Evolutionary conservation across 2,888 invertebrate species (phyloP), one percentile per base, ranked within the genome.

Genomic region (Tinea trinotella): DNA sequence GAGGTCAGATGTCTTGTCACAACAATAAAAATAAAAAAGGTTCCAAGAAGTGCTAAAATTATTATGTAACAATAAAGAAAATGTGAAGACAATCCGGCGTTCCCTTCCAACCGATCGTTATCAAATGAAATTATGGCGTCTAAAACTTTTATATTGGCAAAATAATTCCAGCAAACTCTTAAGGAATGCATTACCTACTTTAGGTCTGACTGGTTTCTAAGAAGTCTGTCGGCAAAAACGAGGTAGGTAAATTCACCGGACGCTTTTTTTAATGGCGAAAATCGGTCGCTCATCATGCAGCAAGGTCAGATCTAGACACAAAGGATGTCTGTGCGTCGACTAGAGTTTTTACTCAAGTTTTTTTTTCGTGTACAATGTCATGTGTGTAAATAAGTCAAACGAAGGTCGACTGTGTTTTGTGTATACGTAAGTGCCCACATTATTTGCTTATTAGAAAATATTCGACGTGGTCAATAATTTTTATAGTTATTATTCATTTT

Each of bases 161-260:
- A 50, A 50, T 50, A 50, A 50, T 24, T 50, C 50, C 48, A 24
- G 35, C 22, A 49, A 56, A 15, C n/a, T 30, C 54, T 46, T 68
- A 64, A 58, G 74, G 76, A 75, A 76, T 77, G 75, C 67, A 74
- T 67, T 74, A 75, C 74, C 73, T 74, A 74, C 74, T 67, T 62
- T 72, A 75, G 70, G 69, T 67, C 65, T 64, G 65, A 60, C 58
- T 48, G 46, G 58, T 3, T 84, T 84, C 84, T 73, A 52, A 78
- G 84, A 84, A 84, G 61, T 35, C 52, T 59, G 66, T 60, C 64
- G 62, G 65, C 82, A 83, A 84, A 84, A 83, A 54, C 44, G 56
- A 82, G 70, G 78, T 78, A 79, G 81, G 77, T 76, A 84, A 84
- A 76, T 74, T 85, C 83, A 84, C 83, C 77, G 78, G 78, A 77